These are phyloP conservation scores for Crossaster papposus DNA, from an alignment of 53 echinoderm and acorn worm genomes.

Conservation along the genomic window DNA sequence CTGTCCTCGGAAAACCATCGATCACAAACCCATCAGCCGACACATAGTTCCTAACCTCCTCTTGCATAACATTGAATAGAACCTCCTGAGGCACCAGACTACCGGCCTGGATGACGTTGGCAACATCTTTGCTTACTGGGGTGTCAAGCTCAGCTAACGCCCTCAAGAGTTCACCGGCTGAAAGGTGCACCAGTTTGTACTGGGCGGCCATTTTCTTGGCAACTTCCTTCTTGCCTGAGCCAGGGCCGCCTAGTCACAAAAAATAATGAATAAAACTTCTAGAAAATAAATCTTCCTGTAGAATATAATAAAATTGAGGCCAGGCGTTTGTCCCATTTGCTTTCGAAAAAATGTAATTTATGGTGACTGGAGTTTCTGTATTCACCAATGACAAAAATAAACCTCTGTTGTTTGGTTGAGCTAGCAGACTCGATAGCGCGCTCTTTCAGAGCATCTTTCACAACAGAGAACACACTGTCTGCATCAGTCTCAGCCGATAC, in stretches of 20 bases:
- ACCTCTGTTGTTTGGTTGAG: slow-evolving; percentile 38
- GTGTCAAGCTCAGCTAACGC: slow-evolving; percentile 51
- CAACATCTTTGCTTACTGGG: slow-evolving; percentile 57
- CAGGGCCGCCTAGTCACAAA: slow-evolving; percentile 69
- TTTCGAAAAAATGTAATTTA: neutral
- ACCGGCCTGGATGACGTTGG: slow-evolving; percentile 55
- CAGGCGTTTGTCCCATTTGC: slow-evolving; percentile 4
- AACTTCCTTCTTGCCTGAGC: slow-evolving; percentile 82
- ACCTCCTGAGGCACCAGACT: slow-evolving; percentile 56
- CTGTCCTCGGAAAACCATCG: slow-evolving; percentile 77
- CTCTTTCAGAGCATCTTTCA: slow-evolving; percentile 74
- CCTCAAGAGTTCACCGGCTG: slow-evolving; percentile 74
- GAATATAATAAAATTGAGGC: too few species aligned
- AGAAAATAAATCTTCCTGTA: neutral
- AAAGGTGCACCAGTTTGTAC: slow-evolving; percentile 59
- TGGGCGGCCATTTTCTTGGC: slow-evolving; percentile 68
- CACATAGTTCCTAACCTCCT: slow-evolving; percentile 50
- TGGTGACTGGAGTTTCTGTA: neutral
- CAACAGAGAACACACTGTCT: slow-evolving; percentile 79
- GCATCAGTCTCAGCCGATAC: slow-evolving; percentile 77
- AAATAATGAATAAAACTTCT: neutral
- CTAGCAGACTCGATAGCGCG: slow-evolving; percentile 58
- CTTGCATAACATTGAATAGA: slow-evolving; percentile 45
- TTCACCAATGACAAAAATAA: slow-evolving; percentile 76
- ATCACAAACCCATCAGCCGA: slow-evolving; percentile 63